Evolutionary conservation across 1,140 invertebrate genomes (phyloP), one percentile per base, ranked within the genome.

Genomic region (Aphidius ervi): DNA sequence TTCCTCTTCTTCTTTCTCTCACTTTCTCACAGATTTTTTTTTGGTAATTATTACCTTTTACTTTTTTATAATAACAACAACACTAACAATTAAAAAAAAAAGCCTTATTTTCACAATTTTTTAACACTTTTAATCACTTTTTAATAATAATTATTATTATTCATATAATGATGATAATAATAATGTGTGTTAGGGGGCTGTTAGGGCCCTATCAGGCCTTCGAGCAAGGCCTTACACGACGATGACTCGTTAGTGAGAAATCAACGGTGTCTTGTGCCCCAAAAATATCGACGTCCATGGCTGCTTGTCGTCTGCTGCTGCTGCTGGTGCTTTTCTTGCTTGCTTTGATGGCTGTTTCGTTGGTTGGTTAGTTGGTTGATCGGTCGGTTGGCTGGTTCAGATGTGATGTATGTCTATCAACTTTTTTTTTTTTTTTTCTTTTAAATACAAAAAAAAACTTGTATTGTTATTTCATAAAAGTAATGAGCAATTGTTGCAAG

Each of bases 271-370:
- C 66, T 66, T 70, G 71, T 75, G 73, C 71, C 74, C 73, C 73
- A 74, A 75, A 75, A 76, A 75, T 76, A 76, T 76, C 74, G 73
- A 76, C 72, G 69, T 76, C 73, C 74, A 76, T 76, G 72, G 70
- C 72, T 72, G 71, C 67, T 66, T 31, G 23, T 31, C 23, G 2
- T 2, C 23, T 31, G 23, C 23, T 31, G 23, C 23, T 31, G 23
- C 2, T 31, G 23, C 23, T 31, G 23, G 23, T 31, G 23, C 4
- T 31, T 31, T 31, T 3, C 23, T 31, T 31, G 23, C 66, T 58
- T 63, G 61, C 66, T 54, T 64, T 63, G 65, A 68, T 68, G 39
- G 42, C 56, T 58, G 39, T 49, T 37, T 10, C 46, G 49, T 37
- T 37, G 40, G 56, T 47, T 58, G 40, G 39, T 49, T 58, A 47